Evolutionary conservation across 2,113 vertebrate genomes (phyloP), one percentile per base, ranked within the genome.

Genomic region (Ondatra zibethicus): DNA sequence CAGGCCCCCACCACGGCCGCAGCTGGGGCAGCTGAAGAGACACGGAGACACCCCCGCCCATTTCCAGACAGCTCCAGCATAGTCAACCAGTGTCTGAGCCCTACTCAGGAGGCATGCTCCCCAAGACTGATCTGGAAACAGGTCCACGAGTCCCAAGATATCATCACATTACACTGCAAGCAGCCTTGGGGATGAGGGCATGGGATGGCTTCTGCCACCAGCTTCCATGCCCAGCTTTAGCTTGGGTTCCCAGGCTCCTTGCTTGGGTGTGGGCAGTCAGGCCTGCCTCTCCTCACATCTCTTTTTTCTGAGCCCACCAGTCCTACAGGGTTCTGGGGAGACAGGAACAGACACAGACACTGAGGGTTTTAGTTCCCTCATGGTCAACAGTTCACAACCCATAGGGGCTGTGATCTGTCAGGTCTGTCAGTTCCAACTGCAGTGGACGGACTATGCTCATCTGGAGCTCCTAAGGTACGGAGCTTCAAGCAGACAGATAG

Each of bases 121-220:
- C 0, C 23, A 52, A 75, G 17, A 19, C 39, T 21, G 8, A 9
- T 1, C 3, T 0, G 50, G 70, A 7, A 42, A 14, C 36, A 7
- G 42, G 55, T 25, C 63, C 3, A 0, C 1, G 0, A 0, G 55
- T 7, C 73, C 77, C 52, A 0, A 1, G 58, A 42, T 31, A 21
- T 1, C 2, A 31, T 45, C 23, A 80, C 29, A 1, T 6, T 2
- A 19, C 16, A 1, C 0, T 13, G 2, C 1, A 2, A 3, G 14
- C 1, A 12, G 1, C 13, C 61, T 16, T 0, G 0, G 29, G 6
- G 1, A 42, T 19, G 27, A 39, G 27, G 21, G 10, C 5, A 11
- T 0, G 25, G 19, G 21, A 16, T 68, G 9, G 13, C 17, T 29
- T 16, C 9, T 1, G 3, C 68, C 1, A 16, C 63, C 4, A 1